Evolutionary conservation across 92 coral and sea anemone species (phyloP), one percentile per base, ranked within the genome.

Genomic region (Phenganax stokvisi): DNA sequence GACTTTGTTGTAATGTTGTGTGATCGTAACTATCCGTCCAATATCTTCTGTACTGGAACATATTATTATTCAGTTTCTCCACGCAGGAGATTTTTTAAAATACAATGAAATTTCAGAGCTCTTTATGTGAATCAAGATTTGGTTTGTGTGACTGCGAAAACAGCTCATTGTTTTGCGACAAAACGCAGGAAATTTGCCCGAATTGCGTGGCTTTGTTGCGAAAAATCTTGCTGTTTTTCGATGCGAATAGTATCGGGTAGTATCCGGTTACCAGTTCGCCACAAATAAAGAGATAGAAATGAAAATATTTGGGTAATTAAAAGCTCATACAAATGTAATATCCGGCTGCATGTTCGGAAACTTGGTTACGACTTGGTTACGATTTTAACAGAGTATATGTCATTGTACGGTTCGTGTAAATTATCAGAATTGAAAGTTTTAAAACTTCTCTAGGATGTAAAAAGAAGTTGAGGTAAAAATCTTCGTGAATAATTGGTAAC

Each of bases 161-260:
- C 31, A 25, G 53, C 10, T 20, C 71, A 57, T 76, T 76, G 81
- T 76, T 59, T 30, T 53, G 6, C 3, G 6, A 58, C 69, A 76
- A 57, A 10, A 56, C 25, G 31, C 53, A 76, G 81, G 81, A 76
- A 76, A 27, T 30, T 6, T 17, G 53, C 10, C 0, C 27, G 27
- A 60, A 76, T 76, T 59, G 70, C 12, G 70, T 58, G 8, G 51
- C 69, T 29, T 11, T 30, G 44, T 76, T 57, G 47, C 81, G 81
- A 69, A 76, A 57, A 52, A 57, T 59, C 81, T 76, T 60, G 81
- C 81, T 76, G 81, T 57, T 76, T 76, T 76, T 59, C 81, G 60
- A 76, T 76, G 8, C 25, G 52, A 76, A 17, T 57, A 44, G 30
- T 28, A 76, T 76, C 56, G 56, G 81, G 44, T 57, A 44, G 30